Conservation (phyloP, 2,797 vertebrate species). For the Nannoperca obscura region DNA sequence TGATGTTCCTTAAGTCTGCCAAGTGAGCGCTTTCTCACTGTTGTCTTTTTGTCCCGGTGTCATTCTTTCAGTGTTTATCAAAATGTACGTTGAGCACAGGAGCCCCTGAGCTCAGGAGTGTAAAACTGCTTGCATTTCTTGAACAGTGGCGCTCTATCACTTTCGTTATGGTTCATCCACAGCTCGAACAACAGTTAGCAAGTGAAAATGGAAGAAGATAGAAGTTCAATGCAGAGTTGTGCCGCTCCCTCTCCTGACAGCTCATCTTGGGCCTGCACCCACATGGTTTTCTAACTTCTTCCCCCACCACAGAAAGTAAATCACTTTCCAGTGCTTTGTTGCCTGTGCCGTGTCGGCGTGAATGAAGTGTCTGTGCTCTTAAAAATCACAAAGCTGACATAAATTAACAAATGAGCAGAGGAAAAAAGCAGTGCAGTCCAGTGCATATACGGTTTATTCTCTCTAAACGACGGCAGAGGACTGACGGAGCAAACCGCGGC, state of each 20-base stretch:
- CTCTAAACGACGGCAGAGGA: conserved; percentile 4
- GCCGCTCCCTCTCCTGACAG: conserved; percentile 1
- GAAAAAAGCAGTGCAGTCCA: neutral
- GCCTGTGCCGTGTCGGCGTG: conserved; percentile 35
- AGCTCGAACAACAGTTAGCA: neutral
- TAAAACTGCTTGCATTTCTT: neutral
- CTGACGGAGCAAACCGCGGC: conserved; percentile 8
- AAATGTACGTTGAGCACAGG: neutral
- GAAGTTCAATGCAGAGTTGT: neutral
- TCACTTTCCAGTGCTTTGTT: conserved; percentile 18
- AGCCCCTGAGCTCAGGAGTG: neutral
- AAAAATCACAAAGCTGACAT: conserved; percentile 34
- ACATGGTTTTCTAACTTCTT: conserved; percentile 22
- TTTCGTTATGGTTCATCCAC: neutral
- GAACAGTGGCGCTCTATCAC: conserved; percentile 4
- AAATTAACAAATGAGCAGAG: conserved; percentile 10
- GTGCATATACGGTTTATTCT: neutral
- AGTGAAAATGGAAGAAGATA: neutral
- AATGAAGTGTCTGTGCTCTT: conserved; percentile 4
- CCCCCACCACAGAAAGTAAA: neutral
- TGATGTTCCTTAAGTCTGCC: neutral
- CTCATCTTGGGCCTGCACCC: conserved; percentile 1
- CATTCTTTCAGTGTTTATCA: neutral
- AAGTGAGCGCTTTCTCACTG: neutral
- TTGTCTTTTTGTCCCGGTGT: neutral